phyloP scores from a whole-genome alignment of 2,113 vertebrate species.

The Rattus norvegicus region GRCr8 NC_086025.1:55423001-55423500 shows the following conservation, averaged over 20 bases:
- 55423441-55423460: neutral
- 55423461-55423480: neutral
- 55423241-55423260: neutral
- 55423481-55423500: neutral
- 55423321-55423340: neutral
- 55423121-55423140: neutral
- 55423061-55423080: neutral
- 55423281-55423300: neutral
- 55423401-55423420: neutral
- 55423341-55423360: neutral
- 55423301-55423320: neutral
- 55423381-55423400: neutral
- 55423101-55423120: neutral
- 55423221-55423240: too few relatives aligned
- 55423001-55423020: neutral
- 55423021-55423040: neutral
- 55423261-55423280: neutral
- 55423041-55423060: slow-evolving; percentile 27
- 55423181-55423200: neutral
- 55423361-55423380: neutral
- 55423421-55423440: too few relatives aligned
- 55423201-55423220: too few relatives aligned
- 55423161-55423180: neutral
- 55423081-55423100: neutral
- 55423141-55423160: neutral